Evolutionary conservation across 2,113 vertebrate species (phyloP), one percentile per base, ranked within the genome.

Genomic region (Pollimyrus isidori): DNA sequence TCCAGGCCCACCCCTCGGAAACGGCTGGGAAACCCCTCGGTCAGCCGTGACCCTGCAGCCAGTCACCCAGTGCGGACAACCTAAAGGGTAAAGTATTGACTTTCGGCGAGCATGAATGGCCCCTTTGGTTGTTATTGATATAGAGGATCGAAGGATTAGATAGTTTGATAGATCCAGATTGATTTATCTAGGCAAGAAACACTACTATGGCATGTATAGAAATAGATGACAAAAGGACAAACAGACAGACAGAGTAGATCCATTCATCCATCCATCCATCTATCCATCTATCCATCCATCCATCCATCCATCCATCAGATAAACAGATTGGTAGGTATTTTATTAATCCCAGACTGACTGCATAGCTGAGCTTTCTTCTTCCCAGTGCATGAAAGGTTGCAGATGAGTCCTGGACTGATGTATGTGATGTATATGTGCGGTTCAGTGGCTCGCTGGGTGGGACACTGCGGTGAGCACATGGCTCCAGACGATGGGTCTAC

Each of bases 401-500:
- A 21, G n/a, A 69, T 52, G 46, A 49, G 52, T 30, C 49, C 50
- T 17, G 23, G 39, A 21, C 35, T 80, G 35, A 39, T 80, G 73
- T 19, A 42, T 80, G 48, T 83, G 88, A 84, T 52, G 73, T 30
- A 56, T 45, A 30, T n/a, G 11, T 69, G 30, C 13, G 30, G 26
- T 52, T 82, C 58, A 65, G 46, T 9, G 17, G 62, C 62, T 87
- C 58, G 42, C 39, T 62, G 85, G 84, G 84, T 45, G 46, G 62
- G 85, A 52, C 58, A 52, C 48, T 76, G 89, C 7, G 89, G 89
- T 87, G 84, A 89, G 50, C 21, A 30, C 17, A 10, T 52, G 89
- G 84, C 85, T 87, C 84, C 84, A 87, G 85, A 87, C 62, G 86
- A 30, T 39, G 58, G 85, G 89, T 26, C 46, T 73, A 45, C 46